phyloP scores from a whole-genome alignment of 2,888 invertebrate genomes.

The Mesoligia furuncula region DNA sequence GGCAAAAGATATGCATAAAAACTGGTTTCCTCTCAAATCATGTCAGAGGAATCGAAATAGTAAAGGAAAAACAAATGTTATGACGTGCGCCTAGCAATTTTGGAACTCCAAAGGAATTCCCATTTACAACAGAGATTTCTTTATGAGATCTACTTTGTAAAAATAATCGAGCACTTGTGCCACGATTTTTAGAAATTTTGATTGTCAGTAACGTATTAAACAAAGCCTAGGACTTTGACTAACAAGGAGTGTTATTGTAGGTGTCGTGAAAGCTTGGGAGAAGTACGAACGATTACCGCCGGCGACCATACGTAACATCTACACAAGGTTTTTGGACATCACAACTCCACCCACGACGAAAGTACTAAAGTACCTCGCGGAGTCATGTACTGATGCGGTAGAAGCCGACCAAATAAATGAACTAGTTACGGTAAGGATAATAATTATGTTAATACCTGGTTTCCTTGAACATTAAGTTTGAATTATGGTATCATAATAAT shows the following conservation, averaged over 20 bases:
- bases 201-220: neutral
- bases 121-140: too few relatives aligned
- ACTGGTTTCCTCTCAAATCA: constrained; percentile 19
- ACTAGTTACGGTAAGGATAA: constrained; percentile 92
- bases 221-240: neutral
- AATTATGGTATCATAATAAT: neutral
- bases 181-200: neutral
- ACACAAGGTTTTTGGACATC: constrained; percentile 96
- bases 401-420: constrained; percentile 93
- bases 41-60: neutral
- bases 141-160: neutral
- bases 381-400: constrained; percentile 93
- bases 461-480: constrained; percentile 12
- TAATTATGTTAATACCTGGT: neutral
- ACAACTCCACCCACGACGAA: constrained; percentile 97
- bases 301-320: constrained; percentile 93
- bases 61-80: neutral
- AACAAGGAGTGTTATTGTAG: constrained; percentile 81
- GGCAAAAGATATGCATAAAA: constrained; percentile 22
- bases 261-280: constrained; percentile 96
- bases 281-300: constrained; percentile 95
- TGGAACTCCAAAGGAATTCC: neutral
- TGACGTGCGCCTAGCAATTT: neutral
- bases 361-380: constrained; percentile 94
- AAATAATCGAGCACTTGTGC: neutral